These are phyloP conservation scores for Carollia perspicillata DNA, from an alignment of 2,113 vertebrate genomes.

Conservation along the genomic window DNA sequence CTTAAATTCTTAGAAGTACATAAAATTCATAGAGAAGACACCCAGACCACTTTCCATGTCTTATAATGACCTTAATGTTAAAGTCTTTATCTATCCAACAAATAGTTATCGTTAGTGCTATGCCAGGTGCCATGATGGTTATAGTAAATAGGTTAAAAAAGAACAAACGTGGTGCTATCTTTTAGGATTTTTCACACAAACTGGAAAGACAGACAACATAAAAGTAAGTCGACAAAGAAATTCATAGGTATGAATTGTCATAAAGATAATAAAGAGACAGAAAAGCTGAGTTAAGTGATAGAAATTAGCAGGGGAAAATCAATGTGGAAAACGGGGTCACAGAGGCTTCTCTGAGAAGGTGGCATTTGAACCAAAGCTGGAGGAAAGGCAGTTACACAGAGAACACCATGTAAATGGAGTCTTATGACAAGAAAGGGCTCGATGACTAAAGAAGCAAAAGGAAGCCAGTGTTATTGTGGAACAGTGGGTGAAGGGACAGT, in stretches of 20 bases:
- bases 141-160: not conserved
- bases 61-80: not conserved
- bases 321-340: not conserved
- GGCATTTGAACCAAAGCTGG: not conserved
- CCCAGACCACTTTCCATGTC: not conserved
- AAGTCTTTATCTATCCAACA: not conserved
- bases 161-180: not conserved
- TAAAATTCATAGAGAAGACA: not conserved
- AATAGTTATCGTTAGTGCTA: not conserved
- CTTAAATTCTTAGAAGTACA: not conserved
- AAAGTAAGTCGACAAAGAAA: not conserved
- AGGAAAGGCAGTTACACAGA: not conserved
- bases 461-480: not conserved
- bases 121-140: not conserved
- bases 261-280: not conserved
- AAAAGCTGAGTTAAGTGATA: not conserved
- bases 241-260: not conserved
- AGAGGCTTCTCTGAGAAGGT: not conserved
- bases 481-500: not conserved
- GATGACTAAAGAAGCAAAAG: not conserved
- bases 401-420: not conserved
- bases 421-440: not conserved
- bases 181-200: not conserved
- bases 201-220: not conserved
- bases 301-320: not conserved